Evolutionary conservation across 2,797 vertebrate species (phyloP).

Genomic region (Pempheris klunzingeri): DNA sequence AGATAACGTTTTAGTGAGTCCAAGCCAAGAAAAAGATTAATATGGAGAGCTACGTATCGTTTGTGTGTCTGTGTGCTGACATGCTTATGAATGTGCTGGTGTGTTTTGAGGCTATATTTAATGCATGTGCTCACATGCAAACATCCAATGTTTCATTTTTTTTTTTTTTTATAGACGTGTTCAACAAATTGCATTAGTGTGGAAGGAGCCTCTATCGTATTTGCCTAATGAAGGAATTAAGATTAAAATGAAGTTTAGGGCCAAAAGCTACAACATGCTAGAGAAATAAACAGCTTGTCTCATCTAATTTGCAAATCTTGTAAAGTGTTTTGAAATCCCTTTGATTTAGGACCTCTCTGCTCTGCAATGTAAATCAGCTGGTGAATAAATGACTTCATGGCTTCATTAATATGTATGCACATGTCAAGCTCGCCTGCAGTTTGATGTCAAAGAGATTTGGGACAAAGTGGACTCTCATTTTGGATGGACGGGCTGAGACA

Average conservation of each 20-base stretch:
- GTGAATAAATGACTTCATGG: slow-evolving; percentile 76
- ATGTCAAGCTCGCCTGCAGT: slow-evolving; percentile 64
- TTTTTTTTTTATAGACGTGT: slow-evolving; percentile 54
- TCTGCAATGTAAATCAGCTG: slow-evolving; percentile 79
- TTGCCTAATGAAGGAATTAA: slow-evolving; percentile 82
- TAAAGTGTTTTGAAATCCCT: slow-evolving; percentile 78
- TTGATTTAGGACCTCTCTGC: slow-evolving; percentile 70
- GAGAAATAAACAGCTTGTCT: slow-evolving; percentile 79
- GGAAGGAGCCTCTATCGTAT: slow-evolving; percentile 58
- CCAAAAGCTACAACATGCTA: slow-evolving; percentile 74
- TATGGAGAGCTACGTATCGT: slow-evolving; percentile 39
- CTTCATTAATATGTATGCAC: slow-evolving; percentile 82
- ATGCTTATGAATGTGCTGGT: slow-evolving; percentile 38
- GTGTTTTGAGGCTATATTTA: slow-evolving; percentile 50
- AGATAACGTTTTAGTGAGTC: slow-evolving; percentile 64
- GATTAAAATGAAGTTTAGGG: slow-evolving; percentile 78
- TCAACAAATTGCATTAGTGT: slow-evolving; percentile 69
- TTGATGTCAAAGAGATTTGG: slow-evolving; percentile 74
- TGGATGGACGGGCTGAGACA: slow-evolving; percentile 19
- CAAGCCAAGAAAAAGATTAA: slow-evolving; percentile 61
- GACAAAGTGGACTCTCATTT: slow-evolving; percentile 67
- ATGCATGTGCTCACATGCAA: slow-evolving; percentile 43
- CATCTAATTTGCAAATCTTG: slow-evolving; percentile 80
- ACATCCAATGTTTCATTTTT: slow-evolving; percentile 54
- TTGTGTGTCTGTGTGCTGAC: slow-evolving; percentile 15